Evolutionary conservation across 2,113 vertebrate genomes (phyloP), one percentile per base, ranked within the genome.

Genomic region (Myrmecobius fasciatus): DNA sequence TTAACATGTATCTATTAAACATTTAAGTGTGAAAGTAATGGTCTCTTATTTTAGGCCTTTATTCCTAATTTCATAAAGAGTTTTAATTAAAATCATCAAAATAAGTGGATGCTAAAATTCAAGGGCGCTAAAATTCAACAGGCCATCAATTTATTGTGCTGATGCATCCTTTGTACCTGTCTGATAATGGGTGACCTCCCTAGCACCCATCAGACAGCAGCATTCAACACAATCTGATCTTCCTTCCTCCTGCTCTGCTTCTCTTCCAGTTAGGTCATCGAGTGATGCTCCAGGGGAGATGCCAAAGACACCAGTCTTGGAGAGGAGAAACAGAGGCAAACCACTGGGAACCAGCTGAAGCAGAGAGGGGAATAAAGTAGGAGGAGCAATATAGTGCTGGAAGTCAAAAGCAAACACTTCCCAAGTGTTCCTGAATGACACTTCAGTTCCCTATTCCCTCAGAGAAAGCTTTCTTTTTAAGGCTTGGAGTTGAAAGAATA

Each of bases 341-440:
- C 24, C 31, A 90, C 92, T 94, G 95, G 89, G 95, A 47, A 89
- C 94, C 31, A 36, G 95, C 94, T 96, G 94, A 96, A 93, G 91
- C 95, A 93, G 47, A 0, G 22, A 95, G 60, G 53, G 90, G 89
- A 96, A 52, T 46, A 88, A 96, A 93, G 95, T 90, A 5, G 52
- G 51, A 88, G 95, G 83, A 89, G 93, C 67, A 94, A 20, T 28
- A 10, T 26, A 60, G 26, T 0, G 46, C 91, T 24, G 51, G 3
- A 31, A 91, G 91, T 92, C 93, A 75, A 93, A 94, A 92, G 93
- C 89, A 93, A 96, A 91, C 91, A 94, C 95, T 97, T 95, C 98
- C 98, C 91, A 98, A 98, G 98, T 97, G 96, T 97, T 96, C 83
- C 96, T 96, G 98, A 98, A 95, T 96, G 98, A 98, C 97, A 98